Evolutionary conservation across 2,797 vertebrate genomes (phyloP).

Genomic region (Premnoplex brunnescens): DNA sequence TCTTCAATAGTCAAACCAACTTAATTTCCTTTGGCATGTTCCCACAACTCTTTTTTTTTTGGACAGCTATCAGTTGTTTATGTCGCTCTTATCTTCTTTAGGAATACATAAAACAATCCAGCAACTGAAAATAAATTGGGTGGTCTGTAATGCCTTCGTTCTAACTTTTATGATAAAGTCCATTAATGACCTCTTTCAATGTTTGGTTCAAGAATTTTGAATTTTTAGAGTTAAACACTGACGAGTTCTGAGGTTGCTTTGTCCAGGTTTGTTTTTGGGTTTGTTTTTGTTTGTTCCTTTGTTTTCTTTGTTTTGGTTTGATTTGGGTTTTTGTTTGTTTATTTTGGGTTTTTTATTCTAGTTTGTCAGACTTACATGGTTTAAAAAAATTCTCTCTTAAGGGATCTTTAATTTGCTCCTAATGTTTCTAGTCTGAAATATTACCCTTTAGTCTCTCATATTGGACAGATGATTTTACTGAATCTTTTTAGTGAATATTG

Average conservation of each 20-base stretch:
- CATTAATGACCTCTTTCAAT: not conserved
- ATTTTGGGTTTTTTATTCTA: not conserved
- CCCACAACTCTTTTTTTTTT: not conserved
- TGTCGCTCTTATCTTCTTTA: not conserved
- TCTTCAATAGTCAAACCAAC: not conserved
- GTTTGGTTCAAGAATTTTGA: not conserved
- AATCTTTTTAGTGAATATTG: not conserved
- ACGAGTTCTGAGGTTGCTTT: not conserved
- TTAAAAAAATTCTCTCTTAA: not conserved
- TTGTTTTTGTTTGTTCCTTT: not conserved
- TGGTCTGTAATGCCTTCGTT: not conserved
- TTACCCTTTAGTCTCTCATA: not conserved
- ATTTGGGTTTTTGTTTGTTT: not conserved
- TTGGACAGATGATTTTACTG: not conserved
- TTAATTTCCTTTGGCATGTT: rapidly evolving
- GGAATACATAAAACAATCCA: not conserved
- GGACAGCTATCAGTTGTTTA: not conserved
- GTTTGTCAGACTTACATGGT: not conserved
- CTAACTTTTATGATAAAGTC: not conserved
- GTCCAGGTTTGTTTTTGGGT: rapidly evolving
- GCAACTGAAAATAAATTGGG: not conserved
- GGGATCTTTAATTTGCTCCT: not conserved
- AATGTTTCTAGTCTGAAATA: not conserved
- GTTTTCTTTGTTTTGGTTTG: not conserved
- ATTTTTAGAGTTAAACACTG: not conserved